A percentile compares a stretch with the other conserved stretches of the same genome.
These are phyloP conservation scores for Drosophila greeni DNA, from an alignment of 2,888 invertebrate genomes.

Conservation along the genomic window DNA sequence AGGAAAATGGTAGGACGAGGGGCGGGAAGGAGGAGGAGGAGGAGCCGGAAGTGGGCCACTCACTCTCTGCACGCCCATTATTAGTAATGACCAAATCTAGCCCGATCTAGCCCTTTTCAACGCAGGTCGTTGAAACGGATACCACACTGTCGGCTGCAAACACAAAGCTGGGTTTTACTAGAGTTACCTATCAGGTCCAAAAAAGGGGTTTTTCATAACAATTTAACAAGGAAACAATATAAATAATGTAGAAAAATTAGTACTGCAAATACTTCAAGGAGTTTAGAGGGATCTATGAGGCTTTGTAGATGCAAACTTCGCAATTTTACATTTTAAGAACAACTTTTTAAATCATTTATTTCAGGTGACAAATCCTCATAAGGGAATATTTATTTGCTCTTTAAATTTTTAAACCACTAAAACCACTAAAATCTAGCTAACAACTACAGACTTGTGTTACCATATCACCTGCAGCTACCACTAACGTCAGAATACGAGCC, in stretches of 20 bases:
- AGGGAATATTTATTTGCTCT: no score
- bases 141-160: conserved; percentile 6
- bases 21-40: background rate
- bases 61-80: conserved; percentile 36
- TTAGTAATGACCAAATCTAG: conserved; percentile 38
- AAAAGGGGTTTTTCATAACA: background rate
- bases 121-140: conserved; percentile 16
- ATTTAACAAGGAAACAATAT: background rate
- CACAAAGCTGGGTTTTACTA: background rate
- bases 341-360: no score
- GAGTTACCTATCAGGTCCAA: background rate
- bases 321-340: background rate
- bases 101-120: conserved; percentile 12
- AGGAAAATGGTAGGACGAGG: no score
- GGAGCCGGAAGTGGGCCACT: conserved; percentile 15
- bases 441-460: background rate
- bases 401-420: background rate
- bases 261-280: background rate
- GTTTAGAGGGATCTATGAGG: background rate
- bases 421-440: background rate
- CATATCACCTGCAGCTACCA: background rate
- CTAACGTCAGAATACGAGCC: background rate
- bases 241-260: no score
- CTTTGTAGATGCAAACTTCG: background rate
- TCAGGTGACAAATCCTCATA: no score